Percentiles rank a stretch among this genome's conserved stretches.
These are phyloP conservation scores for Alentia gelatinosa DNA, from an alignment of 2,888 invertebrate genomes.

Conservation along the genomic window DNA sequence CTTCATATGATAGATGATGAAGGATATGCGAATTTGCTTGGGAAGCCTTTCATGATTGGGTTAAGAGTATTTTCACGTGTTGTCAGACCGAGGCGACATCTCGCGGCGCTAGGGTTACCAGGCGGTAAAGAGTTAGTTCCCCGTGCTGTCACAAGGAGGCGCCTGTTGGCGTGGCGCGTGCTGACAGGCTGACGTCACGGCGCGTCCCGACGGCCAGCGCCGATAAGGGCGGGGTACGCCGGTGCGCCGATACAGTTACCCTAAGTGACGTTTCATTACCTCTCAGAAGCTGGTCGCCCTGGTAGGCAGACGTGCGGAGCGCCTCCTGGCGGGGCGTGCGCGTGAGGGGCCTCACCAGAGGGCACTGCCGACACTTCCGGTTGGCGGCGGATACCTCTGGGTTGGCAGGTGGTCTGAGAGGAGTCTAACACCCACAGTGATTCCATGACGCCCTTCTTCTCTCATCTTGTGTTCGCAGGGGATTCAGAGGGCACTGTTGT, in stretches of 20 bases:
- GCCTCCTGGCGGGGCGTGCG: neutral
- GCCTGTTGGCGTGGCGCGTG: neutral
- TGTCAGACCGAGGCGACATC: neutral
- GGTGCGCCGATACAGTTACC: neutral
- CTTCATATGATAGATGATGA: too few species aligned
- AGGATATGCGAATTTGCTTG: too few species aligned
- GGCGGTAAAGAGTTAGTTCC: too few species aligned
- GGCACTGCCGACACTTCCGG: neutral
- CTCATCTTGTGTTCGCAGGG: neutral
- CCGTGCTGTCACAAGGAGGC: neutral
- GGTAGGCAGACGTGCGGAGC: neutral
- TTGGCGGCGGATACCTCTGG: neutral
- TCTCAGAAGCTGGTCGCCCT: neutral
- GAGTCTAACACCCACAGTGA: neutral
- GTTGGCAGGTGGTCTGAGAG: neutral
- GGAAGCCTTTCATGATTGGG: too few species aligned
- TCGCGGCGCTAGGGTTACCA: neutral
- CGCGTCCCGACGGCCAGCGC: neutral
- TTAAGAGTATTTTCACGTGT: too few species aligned
- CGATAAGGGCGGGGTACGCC: neutral
- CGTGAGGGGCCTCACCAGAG: neutral
- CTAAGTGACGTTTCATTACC: slow-evolving; percentile 1
- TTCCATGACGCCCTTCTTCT: neutral
- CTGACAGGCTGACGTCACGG: neutral
- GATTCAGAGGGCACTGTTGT: too few species aligned